Conservation (phyloP, 2,888 invertebrate species). For the Drosophila eohydei region DNA sequence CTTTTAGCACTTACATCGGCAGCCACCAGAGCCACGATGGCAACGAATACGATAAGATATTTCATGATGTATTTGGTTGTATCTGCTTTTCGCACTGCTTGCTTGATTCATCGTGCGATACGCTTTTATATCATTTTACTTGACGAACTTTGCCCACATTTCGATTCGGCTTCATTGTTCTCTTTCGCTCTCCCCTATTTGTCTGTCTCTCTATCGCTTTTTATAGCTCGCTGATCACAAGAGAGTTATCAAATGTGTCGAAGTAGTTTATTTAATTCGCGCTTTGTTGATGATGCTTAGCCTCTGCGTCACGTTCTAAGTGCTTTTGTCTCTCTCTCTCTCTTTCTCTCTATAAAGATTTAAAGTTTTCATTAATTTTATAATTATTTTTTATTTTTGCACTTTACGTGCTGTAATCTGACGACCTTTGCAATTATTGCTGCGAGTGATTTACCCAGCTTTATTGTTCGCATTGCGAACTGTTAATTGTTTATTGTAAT, state of each 20-base stretch:
- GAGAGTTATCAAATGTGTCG: constrained; percentile 14
- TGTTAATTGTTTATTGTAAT: constrained; percentile 56
- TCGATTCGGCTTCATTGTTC: constrained; percentile 23
- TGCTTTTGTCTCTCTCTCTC: neutral
- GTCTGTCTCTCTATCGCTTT: constrained; percentile 1
- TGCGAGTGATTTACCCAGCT: constrained; percentile 41
- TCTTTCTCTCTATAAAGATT: constrained; percentile 3
- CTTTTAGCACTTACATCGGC: constrained; percentile 63
- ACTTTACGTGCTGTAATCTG: constrained; percentile 12
- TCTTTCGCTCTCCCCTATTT: constrained; percentile 9
- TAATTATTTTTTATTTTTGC: constrained; percentile 4
- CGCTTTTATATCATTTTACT: constrained; percentile 67
- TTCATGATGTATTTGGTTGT: constrained; percentile 66
- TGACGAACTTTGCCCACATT: constrained; percentile 48
- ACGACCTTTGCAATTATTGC: constrained; percentile 35
- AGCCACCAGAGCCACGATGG: constrained; percentile 56
- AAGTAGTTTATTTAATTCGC: constrained; percentile 30
- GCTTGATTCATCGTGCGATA: constrained; percentile 20
- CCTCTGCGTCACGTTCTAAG: constrained; percentile 17
- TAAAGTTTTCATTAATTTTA: constrained; percentile 4
- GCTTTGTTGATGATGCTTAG: constrained; percentile 29
- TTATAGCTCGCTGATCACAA: constrained; percentile 41
- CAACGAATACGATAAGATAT: constrained; percentile 62
- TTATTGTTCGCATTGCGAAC: constrained; percentile 27
- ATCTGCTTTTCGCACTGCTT: constrained; percentile 56